These are phyloP conservation scores for Branchellion lobata DNA, from an alignment of 2,888 invertebrate genomes.

Conservation along the genomic window DNA sequence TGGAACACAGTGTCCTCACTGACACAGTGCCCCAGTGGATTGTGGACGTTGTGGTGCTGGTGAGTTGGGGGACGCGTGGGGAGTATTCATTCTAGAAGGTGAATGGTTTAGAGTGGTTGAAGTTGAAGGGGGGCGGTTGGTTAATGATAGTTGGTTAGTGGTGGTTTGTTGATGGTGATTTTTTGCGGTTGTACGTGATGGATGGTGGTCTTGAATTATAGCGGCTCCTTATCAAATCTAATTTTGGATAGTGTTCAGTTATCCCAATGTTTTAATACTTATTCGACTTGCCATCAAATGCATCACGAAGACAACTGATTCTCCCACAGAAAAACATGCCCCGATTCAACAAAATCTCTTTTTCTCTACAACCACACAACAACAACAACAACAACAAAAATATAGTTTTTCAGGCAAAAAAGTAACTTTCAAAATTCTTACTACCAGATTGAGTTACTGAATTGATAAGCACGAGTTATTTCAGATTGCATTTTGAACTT, in stretches of 20 bases:
- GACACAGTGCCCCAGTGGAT: constrained; percentile 96
- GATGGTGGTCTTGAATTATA: background rate
- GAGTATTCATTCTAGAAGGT: no score
- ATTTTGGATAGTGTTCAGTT: no score
- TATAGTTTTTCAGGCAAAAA: constrained; percentile 18
- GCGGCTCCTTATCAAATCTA: no score
- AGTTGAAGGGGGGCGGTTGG: background rate
- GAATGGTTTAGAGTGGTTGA: background rate
- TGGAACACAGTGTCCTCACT: constrained; percentile 83
- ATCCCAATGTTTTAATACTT: no score
- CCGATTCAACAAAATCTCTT: constrained; percentile 93
- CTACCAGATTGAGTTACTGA: background rate
- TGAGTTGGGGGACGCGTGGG: constrained; percentile 60
- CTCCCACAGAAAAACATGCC: constrained; percentile 72
- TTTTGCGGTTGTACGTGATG: background rate
- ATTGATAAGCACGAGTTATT: no score
- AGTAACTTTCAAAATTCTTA: background rate
- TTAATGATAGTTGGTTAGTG: no score
- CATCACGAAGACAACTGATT: no score
- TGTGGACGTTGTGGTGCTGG: constrained; percentile 87
- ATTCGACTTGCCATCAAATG: no score
- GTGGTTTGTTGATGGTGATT: no score
- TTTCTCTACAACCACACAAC: constrained; percentile 86
- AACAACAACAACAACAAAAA: constrained; percentile 68
- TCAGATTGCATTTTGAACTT: no score